Evolutionary conservation across 2,888 invertebrate species (phyloP).

Genomic region (Cryptocephalus primarius): DNA sequence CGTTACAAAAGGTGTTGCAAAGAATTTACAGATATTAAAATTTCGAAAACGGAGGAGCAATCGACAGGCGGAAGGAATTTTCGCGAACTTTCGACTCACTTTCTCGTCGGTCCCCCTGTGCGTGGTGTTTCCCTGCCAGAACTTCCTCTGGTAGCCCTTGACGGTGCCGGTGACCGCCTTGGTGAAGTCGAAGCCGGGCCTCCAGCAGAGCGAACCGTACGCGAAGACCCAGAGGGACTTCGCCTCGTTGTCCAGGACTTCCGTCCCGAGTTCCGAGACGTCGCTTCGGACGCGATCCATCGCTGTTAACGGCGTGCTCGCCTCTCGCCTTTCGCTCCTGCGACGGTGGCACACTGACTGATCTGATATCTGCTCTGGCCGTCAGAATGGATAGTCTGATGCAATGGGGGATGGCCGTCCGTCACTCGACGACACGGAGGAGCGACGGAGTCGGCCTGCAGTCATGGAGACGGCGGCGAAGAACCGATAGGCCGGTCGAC

Average conservation of each 20-base stretch:
- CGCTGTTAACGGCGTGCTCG: no score
- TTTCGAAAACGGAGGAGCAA: not conserved
- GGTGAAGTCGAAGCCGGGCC: conserved; percentile 80
- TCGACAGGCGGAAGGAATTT: not conserved
- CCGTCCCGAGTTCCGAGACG: conserved; percentile 22
- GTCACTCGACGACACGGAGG: no score
- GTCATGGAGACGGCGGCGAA: no score
- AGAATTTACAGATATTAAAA: not conserved
- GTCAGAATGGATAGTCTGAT: no score
- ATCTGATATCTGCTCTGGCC: no score
- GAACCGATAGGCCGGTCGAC: no score
- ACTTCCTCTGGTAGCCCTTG: conserved; percentile 69
- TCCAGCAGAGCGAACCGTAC: conserved; percentile 92
- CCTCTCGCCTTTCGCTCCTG: no score
- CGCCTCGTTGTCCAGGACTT: conserved; percentile 30
- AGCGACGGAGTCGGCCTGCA: no score
- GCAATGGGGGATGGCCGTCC: no score
- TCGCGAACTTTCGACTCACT: conserved; percentile 38
- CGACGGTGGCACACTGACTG: no score
- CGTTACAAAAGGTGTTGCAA: no score
- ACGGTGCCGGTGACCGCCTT: conserved; percentile 74
- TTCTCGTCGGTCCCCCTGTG: conserved; percentile 65
- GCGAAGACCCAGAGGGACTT: conserved; percentile 82
- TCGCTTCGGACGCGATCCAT: not conserved
- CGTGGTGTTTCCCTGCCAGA: conserved; percentile 87